Base-by-base conservation (phyloP, 2,797 vertebrate genomes). In the Pangasius sanitwongsei region DNA sequence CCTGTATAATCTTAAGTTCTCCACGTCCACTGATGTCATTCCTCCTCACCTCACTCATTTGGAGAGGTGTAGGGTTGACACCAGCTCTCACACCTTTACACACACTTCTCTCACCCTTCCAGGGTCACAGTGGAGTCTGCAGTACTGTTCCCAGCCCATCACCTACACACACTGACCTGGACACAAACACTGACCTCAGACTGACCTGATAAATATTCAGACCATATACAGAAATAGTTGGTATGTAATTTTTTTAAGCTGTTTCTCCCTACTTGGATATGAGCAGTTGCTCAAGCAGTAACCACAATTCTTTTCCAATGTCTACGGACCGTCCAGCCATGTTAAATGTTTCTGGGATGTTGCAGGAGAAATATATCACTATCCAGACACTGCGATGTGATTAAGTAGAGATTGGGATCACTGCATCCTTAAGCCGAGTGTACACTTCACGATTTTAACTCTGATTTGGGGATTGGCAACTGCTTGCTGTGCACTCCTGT, bases 141-240 rank as follows among this genome's bases (percentile, higher is more conserved):
- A 85, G 31, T 37, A 13, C 87, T 74, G 48, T 91, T 92, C 89
- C 84, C 91, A 90, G 57, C 69, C 28, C 83, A 34, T 61, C 89
- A 90, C 91, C 91, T 90, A 87, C 72, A 89, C 83, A 80, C 70
- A 67, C 83, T 48, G 34, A 61, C 83, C 69, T 44, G 53, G 11
- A 81, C 70, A 70, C 83, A 86, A 63, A 88, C 28, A 55, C 88
- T 86, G 85, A 89, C 88, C 88, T 37, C 50, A 70, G 37, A 89
- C 75, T 86, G 84, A 89, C 84, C 75, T 65, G 34, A 82, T 2
- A 59, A 28, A 82, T 61, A 12, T 59, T 34, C 48, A 34, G 77
- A 55, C n/a, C 28, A 34, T 55, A 34, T 57, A 80, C 20, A 57
- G 2, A 34, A 20, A 57, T 20, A 18, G 6, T 16, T 23, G 0